These are phyloP conservation scores for Meghimatium bilineatum DNA, from an alignment of 2,888 invertebrate genomes.

Conservation along the genomic window DNA sequence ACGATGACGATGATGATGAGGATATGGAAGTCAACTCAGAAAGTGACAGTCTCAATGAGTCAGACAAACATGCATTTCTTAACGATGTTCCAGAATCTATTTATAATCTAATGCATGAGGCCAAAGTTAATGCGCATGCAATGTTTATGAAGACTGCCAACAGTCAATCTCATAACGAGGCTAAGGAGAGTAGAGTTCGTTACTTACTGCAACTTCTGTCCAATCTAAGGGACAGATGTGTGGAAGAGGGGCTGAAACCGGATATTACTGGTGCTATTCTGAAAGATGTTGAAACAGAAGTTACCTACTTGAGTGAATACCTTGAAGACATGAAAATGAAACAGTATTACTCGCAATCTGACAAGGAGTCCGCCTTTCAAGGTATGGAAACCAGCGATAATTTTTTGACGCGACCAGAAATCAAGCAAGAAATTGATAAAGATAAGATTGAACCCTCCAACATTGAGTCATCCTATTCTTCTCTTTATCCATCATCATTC, in stretches of 20 bases:
- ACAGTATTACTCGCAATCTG: conserved; percentile 20
- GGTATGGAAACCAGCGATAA: conserved; percentile 6
- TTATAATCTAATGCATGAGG: conserved; percentile 47
- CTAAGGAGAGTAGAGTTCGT: conserved; percentile 34
- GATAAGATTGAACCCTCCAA: conserved; percentile 3
- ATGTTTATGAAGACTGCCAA: conserved; percentile 42
- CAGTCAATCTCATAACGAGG: conserved; percentile 36
- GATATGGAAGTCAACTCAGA: conserved; percentile 47
- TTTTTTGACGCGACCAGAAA: conserved; percentile 37
- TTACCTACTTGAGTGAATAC: conserved; percentile 31
- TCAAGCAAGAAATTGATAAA: conserved; percentile 2
- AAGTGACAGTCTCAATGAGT: conserved; percentile 17
- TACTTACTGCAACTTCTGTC: conserved; percentile 44
- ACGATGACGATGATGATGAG: conserved; percentile 45
- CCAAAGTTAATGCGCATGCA: conserved; percentile 43
- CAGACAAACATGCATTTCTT: conserved; percentile 35
- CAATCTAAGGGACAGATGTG: conserved; percentile 30
- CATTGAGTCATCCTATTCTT: not conserved
- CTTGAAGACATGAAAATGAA: conserved; percentile 46
- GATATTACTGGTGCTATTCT: conserved; percentile 45
- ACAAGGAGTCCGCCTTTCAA: not conserved
- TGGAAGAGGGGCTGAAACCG: conserved; percentile 30
- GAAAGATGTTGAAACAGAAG: conserved; percentile 44
- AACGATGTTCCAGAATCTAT: conserved; percentile 39
- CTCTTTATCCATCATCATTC: conserved; percentile 33